These are phyloP conservation scores for Coelogynopora nodosa DNA, from an alignment of 2,888 invertebrate species.

Conservation along the genomic window DNA sequence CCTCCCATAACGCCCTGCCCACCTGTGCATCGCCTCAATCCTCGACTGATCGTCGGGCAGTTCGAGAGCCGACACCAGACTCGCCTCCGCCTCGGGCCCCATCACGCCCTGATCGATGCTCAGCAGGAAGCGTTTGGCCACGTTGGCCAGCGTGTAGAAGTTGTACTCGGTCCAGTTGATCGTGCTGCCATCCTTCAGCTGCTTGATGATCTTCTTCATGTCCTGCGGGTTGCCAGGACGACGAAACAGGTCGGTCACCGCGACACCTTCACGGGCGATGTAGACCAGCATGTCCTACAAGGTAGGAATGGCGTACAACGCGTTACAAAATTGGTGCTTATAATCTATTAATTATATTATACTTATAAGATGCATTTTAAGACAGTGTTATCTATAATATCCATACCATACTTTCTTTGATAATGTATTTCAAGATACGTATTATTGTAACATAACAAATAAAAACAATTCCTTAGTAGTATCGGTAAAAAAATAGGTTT, in stretches of 20 bases:
- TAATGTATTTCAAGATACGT: too few relatives aligned
- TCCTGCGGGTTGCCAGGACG: conserved; percentile 60
- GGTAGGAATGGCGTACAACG: conserved; percentile 12
- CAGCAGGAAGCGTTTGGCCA: conserved; percentile 90
- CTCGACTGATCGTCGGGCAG: conserved; percentile 77
- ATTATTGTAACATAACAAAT: too few relatives aligned
- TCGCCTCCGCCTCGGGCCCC: conserved; percentile 82
- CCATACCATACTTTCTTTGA: too few relatives aligned
- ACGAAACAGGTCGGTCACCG: conserved; percentile 59
- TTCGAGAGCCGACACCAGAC: conserved; percentile 81
- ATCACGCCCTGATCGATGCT: conserved; percentile 95
- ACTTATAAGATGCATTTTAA: too few relatives aligned
- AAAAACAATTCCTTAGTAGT: too few relatives aligned
- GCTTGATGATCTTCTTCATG: conserved; percentile 56
- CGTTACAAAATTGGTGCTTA: too few relatives aligned
- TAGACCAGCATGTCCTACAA: conserved; percentile 60
- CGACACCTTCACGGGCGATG: conserved; percentile 60
- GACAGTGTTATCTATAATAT: too few relatives aligned
- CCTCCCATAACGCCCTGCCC: too few relatives aligned
- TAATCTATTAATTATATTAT: too few relatives aligned
- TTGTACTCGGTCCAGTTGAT: conserved; percentile 59
- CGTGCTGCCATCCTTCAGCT: conserved; percentile 58
- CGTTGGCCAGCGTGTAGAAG: conserved; percentile 92
- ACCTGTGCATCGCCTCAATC: conserved; percentile 87
- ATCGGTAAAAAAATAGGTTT: too few relatives aligned